phyloP scores from a whole-genome alignment of 2,888 invertebrate species.

The Apamea epomidion region DNA sequence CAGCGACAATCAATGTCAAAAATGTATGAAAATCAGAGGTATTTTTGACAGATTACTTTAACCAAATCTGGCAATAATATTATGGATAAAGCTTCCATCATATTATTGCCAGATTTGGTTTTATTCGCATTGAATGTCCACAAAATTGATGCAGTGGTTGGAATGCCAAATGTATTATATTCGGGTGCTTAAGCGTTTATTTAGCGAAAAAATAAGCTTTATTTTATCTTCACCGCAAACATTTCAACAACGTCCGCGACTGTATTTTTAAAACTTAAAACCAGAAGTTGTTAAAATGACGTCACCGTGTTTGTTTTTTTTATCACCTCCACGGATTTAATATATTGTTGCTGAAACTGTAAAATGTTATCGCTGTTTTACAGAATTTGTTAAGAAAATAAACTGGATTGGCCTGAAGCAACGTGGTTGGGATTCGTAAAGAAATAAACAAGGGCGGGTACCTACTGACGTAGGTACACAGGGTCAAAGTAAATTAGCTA shows the following conservation, averaged over 20 bases:
- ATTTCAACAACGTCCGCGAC: slow-evolving; percentile 13
- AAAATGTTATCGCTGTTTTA: slow-evolving; percentile 49
- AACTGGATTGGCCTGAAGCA: slow-evolving; percentile 18
- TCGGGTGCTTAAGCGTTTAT: no score
- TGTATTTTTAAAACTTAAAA: slow-evolving; percentile 40
- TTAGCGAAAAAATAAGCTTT: no score
- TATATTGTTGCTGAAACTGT: slow-evolving; percentile 48
- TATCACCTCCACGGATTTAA: slow-evolving; percentile 35
- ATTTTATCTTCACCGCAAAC: slow-evolving; percentile 21
- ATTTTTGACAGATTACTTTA: background rate
- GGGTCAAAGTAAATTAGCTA: background rate
- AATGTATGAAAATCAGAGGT: no score
- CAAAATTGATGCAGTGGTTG: no score
- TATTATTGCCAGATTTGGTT: no score
- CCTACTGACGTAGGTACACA: background rate
- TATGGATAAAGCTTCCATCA: no score
- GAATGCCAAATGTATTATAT: no score
- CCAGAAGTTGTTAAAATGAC: slow-evolving; percentile 33
- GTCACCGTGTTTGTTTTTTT: slow-evolving; percentile 47
- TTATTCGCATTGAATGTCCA: no score
- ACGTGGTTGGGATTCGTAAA: slow-evolving; percentile 16
- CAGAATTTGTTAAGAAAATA: slow-evolving; percentile 55
- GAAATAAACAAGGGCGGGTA: slow-evolving; percentile 20
- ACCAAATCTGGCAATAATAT: slow-evolving; percentile 30
- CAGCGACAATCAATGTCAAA: no score